These are phyloP conservation scores for Oncorhynchus mykiss DNA, from an alignment of 2,113 vertebrate species.

Conservation along the genomic window DNA sequence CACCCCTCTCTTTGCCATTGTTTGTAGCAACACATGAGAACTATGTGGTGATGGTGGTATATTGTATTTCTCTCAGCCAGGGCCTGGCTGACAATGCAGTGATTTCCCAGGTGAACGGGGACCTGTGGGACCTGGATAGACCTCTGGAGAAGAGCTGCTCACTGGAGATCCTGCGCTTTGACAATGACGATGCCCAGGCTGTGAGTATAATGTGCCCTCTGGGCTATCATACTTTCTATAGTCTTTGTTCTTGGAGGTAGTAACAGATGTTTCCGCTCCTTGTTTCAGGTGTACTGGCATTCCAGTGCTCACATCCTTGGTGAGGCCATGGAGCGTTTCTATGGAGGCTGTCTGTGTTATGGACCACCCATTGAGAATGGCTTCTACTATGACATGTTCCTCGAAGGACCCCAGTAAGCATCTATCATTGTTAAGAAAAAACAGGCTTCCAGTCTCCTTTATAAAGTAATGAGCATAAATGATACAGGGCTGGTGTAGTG, in stretches of 20 bases:
- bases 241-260: not conserved
- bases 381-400: constrained; percentile 98
- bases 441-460: too few species aligned
- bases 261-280: not conserved
- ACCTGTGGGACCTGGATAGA: constrained; percentile 93
- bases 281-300: constrained; percentile 92
- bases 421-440: too few species aligned
- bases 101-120: constrained; percentile 86
- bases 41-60: not conserved
- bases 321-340: constrained; percentile 93
- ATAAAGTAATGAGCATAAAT: too few species aligned
- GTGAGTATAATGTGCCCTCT: constrained; percentile 72
- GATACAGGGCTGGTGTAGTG: too few species aligned
- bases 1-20: not conserved
- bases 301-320: constrained; percentile 97
- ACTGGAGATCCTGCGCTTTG: constrained; percentile 91
- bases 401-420: constrained; percentile 88
- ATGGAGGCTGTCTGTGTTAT: constrained; percentile 95
- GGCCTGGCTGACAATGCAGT: constrained; percentile 90
- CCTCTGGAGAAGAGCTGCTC: constrained; percentile 87
- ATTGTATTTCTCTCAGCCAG: constrained; percentile 74
- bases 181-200: constrained; percentile 91
- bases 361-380: constrained; percentile 96
- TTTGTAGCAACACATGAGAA: not conserved
- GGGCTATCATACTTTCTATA: not conserved